phyloP scores from a whole-genome alignment of 1,140 invertebrate species.

The Rhynchophorus ferrugineus region DNA sequence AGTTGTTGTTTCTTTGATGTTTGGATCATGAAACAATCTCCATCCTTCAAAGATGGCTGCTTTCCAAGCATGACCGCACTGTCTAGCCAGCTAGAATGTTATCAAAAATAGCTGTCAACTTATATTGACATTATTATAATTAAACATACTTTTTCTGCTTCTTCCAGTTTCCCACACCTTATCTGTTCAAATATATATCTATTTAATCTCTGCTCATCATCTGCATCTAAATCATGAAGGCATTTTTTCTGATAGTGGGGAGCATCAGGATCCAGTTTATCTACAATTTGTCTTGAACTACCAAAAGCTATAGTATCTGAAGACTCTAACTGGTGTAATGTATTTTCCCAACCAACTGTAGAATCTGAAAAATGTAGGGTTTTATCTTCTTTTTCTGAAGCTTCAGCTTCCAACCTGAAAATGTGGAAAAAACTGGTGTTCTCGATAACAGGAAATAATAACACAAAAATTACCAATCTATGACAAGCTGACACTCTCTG shows the following conservation, averaged over 20 bases:
- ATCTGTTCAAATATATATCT: constrained; percentile 67
- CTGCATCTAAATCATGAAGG: constrained; percentile 80
- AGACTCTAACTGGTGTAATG: constrained; percentile 67
- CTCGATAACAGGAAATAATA: background rate
- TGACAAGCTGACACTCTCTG: constrained; percentile 73
- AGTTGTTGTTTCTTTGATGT: constrained; percentile 44
- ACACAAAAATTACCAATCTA: constrained; percentile 63
- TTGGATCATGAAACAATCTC: constrained; percentile 76
- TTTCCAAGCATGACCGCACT: constrained; percentile 82
- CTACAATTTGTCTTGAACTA: constrained; percentile 53
- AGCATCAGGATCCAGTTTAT: constrained; percentile 89
- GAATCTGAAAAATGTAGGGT: constrained; percentile 67
- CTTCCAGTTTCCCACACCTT: constrained; percentile 74
- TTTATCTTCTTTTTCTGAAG: constrained; percentile 59
- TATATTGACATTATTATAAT: background rate
- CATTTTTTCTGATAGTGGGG: constrained; percentile 68
- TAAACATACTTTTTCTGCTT: constrained; percentile 56
- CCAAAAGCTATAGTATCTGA: constrained; percentile 47
- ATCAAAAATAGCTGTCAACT: background rate
- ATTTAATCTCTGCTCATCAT: constrained; percentile 74
- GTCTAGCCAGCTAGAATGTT: constrained; percentile 58
- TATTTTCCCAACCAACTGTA: constrained; percentile 85
- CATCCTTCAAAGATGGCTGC: constrained; percentile 86
- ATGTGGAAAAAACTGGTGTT: background rate
- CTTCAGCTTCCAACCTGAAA: constrained; percentile 65